A percentile compares a stretch with the other conserved stretches of the same genome.
Conservation (phyloP, 2,797 vertebrate species). For the Arctocebus calabarensis region DNA sequence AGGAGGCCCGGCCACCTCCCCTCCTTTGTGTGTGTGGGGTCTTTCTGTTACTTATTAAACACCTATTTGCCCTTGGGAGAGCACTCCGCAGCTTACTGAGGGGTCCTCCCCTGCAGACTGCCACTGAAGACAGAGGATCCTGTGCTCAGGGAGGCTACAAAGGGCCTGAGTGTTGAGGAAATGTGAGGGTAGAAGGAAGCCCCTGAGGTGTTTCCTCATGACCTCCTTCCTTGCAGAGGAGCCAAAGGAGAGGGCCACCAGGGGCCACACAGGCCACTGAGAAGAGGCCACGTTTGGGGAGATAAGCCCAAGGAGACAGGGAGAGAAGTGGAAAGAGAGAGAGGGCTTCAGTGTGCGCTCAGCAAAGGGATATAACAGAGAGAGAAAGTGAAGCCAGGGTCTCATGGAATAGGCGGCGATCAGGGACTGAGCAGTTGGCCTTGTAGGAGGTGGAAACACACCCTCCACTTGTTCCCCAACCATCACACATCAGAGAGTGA, state of each 20-base stretch:
- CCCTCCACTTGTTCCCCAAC: background rate
- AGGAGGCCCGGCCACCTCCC: background rate
- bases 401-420: fast-evolving
- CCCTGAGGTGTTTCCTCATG: fast-evolving
- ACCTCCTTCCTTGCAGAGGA: background rate
- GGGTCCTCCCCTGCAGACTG: background rate
- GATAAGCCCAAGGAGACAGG: background rate
- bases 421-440: background rate
- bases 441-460: too few species aligned
- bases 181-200: background rate
- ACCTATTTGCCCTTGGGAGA: background rate
- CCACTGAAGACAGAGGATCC: background rate
- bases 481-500: background rate
- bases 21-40: background rate
- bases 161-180: background rate
- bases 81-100: background rate
- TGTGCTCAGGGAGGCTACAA: background rate
- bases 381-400: background rate
- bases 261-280: fast-evolving
- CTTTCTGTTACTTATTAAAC: background rate
- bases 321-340: fast-evolving
- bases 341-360: background rate
- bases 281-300: fast-evolving
- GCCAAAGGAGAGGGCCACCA: background rate
- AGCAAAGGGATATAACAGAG: background rate